A percentile compares a stretch with the other conserved stretches of the same genome.
Conservation (phyloP, 2,113 vertebrate species). For the Bolborhynchus lineola region DNA sequence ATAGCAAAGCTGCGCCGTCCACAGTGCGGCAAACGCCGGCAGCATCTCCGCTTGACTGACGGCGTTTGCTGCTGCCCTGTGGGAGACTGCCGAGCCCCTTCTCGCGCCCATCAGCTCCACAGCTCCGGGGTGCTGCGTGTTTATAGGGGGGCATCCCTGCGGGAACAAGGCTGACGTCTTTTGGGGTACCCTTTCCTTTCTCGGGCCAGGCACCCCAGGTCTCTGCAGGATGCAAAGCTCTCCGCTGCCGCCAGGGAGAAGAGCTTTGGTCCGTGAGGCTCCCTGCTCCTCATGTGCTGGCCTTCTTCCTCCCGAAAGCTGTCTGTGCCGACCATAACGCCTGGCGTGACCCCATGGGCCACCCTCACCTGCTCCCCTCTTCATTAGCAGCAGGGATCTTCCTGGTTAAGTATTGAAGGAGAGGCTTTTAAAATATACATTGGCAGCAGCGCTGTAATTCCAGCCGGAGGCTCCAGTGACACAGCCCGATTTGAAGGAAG, state of each 20-base stretch:
- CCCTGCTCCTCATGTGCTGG: rapidly evolving
- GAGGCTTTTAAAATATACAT: neutral
- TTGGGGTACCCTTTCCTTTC: neutral
- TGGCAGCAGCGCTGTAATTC: conserved; percentile 11
- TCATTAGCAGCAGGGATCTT: neutral
- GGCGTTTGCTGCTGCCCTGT: rapidly evolving
- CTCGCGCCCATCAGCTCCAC: rapidly evolving
- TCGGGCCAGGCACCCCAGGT: neutral
- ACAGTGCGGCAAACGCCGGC: neutral
- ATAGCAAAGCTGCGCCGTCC: rapidly evolving
- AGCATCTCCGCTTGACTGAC: neutral
- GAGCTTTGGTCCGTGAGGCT: neutral
- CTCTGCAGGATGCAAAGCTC: neutral
- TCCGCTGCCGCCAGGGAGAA: neutral
- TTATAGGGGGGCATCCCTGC: neutral
- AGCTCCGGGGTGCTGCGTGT: rapidly evolving
- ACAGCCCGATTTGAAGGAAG: neutral
- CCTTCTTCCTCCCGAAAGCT: neutral
- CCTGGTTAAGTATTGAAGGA: neutral
- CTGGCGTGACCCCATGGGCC: rapidly evolving
- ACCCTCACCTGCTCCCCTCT: neutral
- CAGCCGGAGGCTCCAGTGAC: neutral
- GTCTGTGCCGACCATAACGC: neutral
- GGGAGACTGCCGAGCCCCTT: neutral
- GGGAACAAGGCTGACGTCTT: neutral